Percentiles rank a stretch among this genome's conserved stretches.
Conservation (phyloP, 1,140 invertebrate genomes). For the Paralvinella palmiformis region DNA sequence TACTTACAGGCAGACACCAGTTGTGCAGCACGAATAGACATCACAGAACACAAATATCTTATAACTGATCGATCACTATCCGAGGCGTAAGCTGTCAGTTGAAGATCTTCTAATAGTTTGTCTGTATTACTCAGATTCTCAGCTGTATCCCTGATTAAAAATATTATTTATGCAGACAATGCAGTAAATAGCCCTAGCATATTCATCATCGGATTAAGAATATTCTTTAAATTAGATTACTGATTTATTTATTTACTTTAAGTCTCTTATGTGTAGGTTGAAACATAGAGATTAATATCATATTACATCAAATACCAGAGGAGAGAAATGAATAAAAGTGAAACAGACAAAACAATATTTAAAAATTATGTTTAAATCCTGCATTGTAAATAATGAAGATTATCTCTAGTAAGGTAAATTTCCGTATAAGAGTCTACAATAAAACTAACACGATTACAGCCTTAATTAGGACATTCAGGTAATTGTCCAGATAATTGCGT, state of each 20-base stretch:
- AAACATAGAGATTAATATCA: not conserved
- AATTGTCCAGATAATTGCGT: no score
- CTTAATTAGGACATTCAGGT: no score
- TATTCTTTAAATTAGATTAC: not conserved
- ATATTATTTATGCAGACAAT: not conserved
- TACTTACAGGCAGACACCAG: slow-evolving; percentile 77
- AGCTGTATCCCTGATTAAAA: slow-evolving; percentile 11
- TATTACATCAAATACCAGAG: not conserved
- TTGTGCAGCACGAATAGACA: slow-evolving; percentile 85
- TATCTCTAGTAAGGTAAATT: no score
- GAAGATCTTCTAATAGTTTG: slow-evolving; percentile 74
- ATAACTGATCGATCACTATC: slow-evolving; percentile 83
- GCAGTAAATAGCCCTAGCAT: not conserved
- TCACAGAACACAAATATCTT: slow-evolving; percentile 80
- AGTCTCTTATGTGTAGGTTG: not conserved
- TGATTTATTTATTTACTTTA: not conserved
- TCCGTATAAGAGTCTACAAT: no score
- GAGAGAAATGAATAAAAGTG: no score
- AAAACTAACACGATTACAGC: no score
- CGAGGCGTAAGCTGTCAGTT: slow-evolving; percentile 61
- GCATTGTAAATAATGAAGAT: no score
- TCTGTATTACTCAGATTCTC: slow-evolving; percentile 71
- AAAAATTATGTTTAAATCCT: no score
- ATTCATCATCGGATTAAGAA: not conserved
- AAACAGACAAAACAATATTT: no score